A percentile compares a stretch with the other conserved stretches of the same genome.
phyloP scores from a whole-genome alignment of 2,797 vertebrate species.

The Peromyscus eremicus region DNA sequence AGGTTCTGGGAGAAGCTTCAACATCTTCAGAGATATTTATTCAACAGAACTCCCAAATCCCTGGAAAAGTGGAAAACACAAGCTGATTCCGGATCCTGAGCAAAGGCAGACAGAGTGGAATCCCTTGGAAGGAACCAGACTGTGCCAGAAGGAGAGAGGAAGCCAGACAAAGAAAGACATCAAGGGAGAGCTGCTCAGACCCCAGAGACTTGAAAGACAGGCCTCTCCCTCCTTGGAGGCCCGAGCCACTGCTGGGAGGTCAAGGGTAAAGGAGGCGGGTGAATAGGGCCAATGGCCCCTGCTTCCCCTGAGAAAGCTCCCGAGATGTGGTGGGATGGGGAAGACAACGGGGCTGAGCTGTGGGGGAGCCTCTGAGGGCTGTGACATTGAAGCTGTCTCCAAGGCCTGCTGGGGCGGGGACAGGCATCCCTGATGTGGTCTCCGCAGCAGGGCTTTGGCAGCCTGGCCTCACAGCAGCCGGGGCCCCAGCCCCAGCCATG shows the following conservation, averaged over 20 bases:
- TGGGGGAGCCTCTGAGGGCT: constrained; percentile 80
- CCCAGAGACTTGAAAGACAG: constrained; percentile 72
- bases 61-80: constrained; percentile 46
- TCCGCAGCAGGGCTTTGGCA: constrained; percentile 87
- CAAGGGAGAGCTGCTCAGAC: constrained; percentile 45
- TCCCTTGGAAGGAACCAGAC: not conserved
- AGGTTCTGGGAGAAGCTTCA: constrained; percentile 64
- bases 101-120: constrained; percentile 72
- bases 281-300: constrained; percentile 86
- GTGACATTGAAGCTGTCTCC: constrained; percentile 82
- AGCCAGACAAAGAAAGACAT: constrained; percentile 61
- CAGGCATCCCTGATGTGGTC: constrained; percentile 81
- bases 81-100: constrained; percentile 27
- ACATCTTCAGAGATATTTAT: constrained; percentile 65
- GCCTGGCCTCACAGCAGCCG: constrained; percentile 85
- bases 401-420: constrained; percentile 84
- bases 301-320: constrained; percentile 84
- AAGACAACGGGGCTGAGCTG: constrained; percentile 77
- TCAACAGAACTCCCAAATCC: constrained; percentile 51
- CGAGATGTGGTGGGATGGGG: constrained; percentile 80
- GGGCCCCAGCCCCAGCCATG: constrained; percentile 85
- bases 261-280: constrained; percentile 82
- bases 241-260: constrained; percentile 69
- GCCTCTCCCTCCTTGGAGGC: constrained; percentile 46
- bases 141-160: constrained; percentile 66